A percentile compares a stretch with the other conserved stretches of the same genome.
Evolutionary conservation across 2,797 vertebrate species (phyloP).

Genomic region (Danionella dracula): DNA sequence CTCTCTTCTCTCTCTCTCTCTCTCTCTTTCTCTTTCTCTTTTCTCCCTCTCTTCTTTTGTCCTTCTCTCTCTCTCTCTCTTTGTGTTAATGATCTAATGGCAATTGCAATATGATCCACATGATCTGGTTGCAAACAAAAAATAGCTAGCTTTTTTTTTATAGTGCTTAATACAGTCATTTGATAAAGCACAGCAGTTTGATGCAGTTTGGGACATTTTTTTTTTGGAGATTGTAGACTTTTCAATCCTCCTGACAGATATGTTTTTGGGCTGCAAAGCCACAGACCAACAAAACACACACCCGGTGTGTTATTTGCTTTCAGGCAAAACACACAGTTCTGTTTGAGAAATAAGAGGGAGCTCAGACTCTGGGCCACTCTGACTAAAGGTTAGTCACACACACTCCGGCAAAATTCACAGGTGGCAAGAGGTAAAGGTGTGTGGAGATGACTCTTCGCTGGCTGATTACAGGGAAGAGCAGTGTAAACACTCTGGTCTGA

Average conservation of each 20-base stretch:
- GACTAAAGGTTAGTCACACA: constrained; percentile 28
- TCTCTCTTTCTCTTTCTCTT: no score
- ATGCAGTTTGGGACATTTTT: no score
- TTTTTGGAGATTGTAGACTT: no score
- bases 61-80: constrained; percentile 31
- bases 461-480: not conserved
- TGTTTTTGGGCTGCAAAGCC: no score
- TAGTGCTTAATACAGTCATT: no score
- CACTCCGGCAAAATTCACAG: constrained; percentile 5
- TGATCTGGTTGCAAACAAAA: no score
- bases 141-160: no score
- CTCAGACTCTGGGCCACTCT: constrained; percentile 5
- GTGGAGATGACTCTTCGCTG: not conserved
- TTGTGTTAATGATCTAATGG: constrained; percentile 17
- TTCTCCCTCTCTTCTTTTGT: no score
- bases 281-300: not conserved
- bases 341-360: constrained; percentile 29
- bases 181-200: no score
- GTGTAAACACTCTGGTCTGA: not conserved
- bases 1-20: no score
- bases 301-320: constrained; percentile 20
- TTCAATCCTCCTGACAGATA: no score
- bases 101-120: constrained; percentile 19
- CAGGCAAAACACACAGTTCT: constrained; percentile 28
- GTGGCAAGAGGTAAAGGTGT: constrained; percentile 5